Percentiles rank a stretch among this genome's conserved stretches.
These are phyloP conservation scores for Sisyra nigra DNA, from an alignment of 2,888 invertebrate genomes.

Conservation along the genomic window DNA sequence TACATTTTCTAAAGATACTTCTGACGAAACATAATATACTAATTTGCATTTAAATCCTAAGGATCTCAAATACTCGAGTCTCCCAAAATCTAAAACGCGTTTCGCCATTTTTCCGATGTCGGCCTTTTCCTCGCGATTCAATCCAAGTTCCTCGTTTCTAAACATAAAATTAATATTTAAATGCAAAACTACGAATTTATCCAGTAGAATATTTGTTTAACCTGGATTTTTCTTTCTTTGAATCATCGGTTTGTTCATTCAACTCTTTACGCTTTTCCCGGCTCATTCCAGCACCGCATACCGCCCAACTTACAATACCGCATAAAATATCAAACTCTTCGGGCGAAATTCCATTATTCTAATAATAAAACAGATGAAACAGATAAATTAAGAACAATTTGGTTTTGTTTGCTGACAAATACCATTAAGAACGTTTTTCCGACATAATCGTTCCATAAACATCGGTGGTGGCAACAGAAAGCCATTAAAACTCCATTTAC, in stretches of 20 bases:
- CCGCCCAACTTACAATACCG: constrained; percentile 80
- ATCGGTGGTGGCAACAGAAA: constrained; percentile 83
- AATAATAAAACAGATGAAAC: constrained; percentile 13
- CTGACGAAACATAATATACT: constrained; percentile 43
- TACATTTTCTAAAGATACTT: constrained; percentile 62
- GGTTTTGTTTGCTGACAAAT: background rate
- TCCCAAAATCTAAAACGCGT: constrained; percentile 59
- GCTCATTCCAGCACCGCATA: constrained; percentile 56
- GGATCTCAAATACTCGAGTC: constrained; percentile 41
- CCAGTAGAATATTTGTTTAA: background rate
- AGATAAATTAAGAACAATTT: background rate
- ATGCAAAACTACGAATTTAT: background rate
- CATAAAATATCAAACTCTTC: constrained; percentile 59
- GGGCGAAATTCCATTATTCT: constrained; percentile 37
- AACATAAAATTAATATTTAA: constrained; percentile 7
- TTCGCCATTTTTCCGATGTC: constrained; percentile 58
- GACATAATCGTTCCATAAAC: constrained; percentile 51
- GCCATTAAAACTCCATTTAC: constrained; percentile 53
- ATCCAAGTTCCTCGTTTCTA: constrained; percentile 21
- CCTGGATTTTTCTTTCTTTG: background rate
- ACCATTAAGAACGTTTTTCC: constrained; percentile 44
- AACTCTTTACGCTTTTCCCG: constrained; percentile 27
- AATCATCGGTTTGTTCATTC: constrained; percentile 14
- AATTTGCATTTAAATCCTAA: constrained; percentile 43
- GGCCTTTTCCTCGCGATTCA: constrained; percentile 34